A percentile compares a stretch with the other conserved stretches of the same genome.
Conservation (phyloP, 35 echinoderm and acorn worm genomes). For the Lytechinus pictus region DNA sequence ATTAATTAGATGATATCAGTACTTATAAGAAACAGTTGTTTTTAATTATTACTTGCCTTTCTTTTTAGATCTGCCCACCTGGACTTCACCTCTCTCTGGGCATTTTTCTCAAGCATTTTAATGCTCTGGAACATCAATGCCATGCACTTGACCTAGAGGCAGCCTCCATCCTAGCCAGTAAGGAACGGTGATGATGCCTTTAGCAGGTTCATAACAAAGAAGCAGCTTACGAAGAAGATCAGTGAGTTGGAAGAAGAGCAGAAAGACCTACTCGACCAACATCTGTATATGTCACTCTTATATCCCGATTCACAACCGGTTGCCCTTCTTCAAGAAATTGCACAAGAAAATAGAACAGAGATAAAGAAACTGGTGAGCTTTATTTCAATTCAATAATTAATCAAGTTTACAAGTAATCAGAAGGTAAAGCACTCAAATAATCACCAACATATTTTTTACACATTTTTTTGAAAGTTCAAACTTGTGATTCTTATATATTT, state of each 20-base stretch:
- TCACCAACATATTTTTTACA: background rate
- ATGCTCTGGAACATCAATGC: constrained; percentile 36
- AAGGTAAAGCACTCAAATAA: background rate
- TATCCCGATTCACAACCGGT: background rate
- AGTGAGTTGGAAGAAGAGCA: constrained; percentile 3
- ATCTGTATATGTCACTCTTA: background rate
- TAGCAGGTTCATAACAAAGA: background rate
- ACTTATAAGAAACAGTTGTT: background rate
- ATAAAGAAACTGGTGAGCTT: background rate
- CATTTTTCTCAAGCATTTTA: constrained; percentile 68
- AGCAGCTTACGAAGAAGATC: background rate
- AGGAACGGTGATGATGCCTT: too few relatives aligned
- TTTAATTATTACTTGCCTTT: background rate
- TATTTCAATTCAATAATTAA: background rate
- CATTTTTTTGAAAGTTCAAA: too few relatives aligned
- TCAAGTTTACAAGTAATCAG: background rate
- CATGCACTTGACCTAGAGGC: constrained; percentile 59
- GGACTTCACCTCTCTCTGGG: constrained; percentile 70
- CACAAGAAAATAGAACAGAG: background rate
- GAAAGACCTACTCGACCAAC: background rate
- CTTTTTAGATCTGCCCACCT: constrained; percentile 65
- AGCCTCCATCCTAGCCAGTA: background rate
- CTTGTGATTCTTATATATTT: background rate
- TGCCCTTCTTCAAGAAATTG: background rate
- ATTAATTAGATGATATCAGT: too few relatives aligned